Percentiles rank a stretch among this genome's conserved stretches.
phyloP scores from a whole-genome alignment of 2,113 vertebrate genomes.

The Pagrus major region DNA sequence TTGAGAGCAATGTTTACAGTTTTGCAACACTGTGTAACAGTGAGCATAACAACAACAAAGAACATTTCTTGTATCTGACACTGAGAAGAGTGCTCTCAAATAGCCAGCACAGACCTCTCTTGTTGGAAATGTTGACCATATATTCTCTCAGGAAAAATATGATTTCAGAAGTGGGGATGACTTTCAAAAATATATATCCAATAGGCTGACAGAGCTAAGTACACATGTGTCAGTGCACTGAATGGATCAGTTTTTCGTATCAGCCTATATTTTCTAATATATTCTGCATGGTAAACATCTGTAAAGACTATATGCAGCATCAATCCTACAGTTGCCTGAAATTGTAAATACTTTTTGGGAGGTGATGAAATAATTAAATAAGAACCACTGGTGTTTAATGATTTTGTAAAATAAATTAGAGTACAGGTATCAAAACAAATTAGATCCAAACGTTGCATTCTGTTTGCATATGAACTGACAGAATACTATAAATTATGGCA shows the following conservation, averaged over 20 bases:
- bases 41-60: slow-evolving; percentile 15
- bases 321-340: neutral
- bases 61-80: slow-evolving; percentile 14
- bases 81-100: slow-evolving; percentile 17
- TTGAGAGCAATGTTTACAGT: slow-evolving; percentile 26
- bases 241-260: neutral
- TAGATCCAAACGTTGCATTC: neutral
- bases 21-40: slow-evolving; percentile 10
- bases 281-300: neutral
- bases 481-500: no score
- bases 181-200: neutral
- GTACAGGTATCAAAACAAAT: neutral
- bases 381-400: neutral
- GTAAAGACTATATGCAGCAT: neutral
- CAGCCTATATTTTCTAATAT: neutral
- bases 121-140: slow-evolving; percentile 2
- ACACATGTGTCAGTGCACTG: neutral
- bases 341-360: neutral
- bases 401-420: neutral
- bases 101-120: neutral
- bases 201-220: neutral
- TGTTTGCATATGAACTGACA: neutral
- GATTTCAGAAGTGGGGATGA: slow-evolving; percentile 2
- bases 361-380: neutral
- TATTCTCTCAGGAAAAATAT: neutral